Evolutionary conservation across 2,888 invertebrate species (phyloP), one percentile per base, ranked within the genome.

Genomic region (Oscheius sp.): DNA sequence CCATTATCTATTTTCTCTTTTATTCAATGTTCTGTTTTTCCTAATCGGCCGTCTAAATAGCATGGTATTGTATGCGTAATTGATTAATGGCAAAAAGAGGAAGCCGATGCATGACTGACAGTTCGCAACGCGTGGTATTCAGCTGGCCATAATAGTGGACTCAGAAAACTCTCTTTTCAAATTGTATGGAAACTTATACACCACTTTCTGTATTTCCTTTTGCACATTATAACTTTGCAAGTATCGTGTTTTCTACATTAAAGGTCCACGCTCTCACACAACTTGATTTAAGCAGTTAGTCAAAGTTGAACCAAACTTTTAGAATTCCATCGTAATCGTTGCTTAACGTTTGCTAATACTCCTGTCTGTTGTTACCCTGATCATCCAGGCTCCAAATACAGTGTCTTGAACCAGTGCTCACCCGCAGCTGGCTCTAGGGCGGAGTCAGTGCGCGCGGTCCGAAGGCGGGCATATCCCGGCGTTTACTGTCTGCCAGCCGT

Each of bases 401-500:
- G 55, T 29, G 21, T 55, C 55, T 55, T 29, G 55, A 32, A 32
- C 9, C 21, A 9, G 7, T 55, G 55, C 21, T 55, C 55, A 9
- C 55, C 21, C 21, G 63, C 63, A 63, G 63, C 63, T 63, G 63
- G 47, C 48, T 47, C 13, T 47, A 48, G 63, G 60, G 63, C 63
- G 63, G 63, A 63, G 63, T 63, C 63, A 47, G 63, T 21, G n/a
- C 29, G 53, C n/a, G 53, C 53, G 3, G 53, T n/a, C 63, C 63
- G 48, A 21, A 63, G 63, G 63, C 63, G 63, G 63, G 47, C 63
- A 63, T 63, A 60, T 60, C 60, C 68, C 68, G 33, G 50, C 68
- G 33, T 55, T 53, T 68, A 68, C 55, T 13, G 55, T 55, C 65
- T 65, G 33, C 50, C 65, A 65, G 65, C 65, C 65, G 65, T 21